A percentile compares a stretch with the other conserved stretches of the same genome.
Evolutionary conservation across 2,888 invertebrate species (phyloP).

Genomic region (Papilio elwesi): DNA sequence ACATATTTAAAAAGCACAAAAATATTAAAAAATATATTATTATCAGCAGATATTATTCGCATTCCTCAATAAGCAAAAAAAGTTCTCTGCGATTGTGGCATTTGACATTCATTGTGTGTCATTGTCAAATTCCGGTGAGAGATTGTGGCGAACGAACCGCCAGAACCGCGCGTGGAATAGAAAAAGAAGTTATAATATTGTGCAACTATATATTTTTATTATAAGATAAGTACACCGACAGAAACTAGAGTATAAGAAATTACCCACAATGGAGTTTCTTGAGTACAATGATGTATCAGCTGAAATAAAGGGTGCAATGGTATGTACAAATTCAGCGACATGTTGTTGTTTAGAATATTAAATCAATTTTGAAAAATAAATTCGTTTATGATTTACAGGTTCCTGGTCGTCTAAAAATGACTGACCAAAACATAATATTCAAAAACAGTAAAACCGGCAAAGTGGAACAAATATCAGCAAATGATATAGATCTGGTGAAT

Average conservation of each 20-base stretch:
- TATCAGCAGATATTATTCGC: too few species aligned
- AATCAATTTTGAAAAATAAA: not conserved
- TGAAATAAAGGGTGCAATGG: constrained; percentile 94
- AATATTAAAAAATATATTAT: too few species aligned
- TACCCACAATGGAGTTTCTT: constrained; percentile 88
- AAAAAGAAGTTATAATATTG: not conserved
- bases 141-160: constrained; percentile 4
- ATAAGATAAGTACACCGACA: not conserved
- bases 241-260: not conserved
- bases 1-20: too few species aligned
- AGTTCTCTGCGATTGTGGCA: not conserved
- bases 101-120: not conserved
- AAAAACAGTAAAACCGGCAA: constrained; percentile 98
- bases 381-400: constrained; percentile 83
- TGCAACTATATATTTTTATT: not conserved
- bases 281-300: constrained; percentile 94
- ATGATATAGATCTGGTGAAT: constrained; percentile 95
- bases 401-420: constrained; percentile 95
- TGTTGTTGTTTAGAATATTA: constrained; percentile 35
- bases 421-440: constrained; percentile 94
- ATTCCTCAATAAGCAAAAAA: too few species aligned
- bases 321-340: constrained; percentile 69
- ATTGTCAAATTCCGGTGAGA: not conserved
- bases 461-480: constrained; percentile 93
- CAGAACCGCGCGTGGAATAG: constrained; percentile 10